Conservation (phyloP, 2,113 vertebrate species). For the Chascanopsetta lugubris region DNA sequence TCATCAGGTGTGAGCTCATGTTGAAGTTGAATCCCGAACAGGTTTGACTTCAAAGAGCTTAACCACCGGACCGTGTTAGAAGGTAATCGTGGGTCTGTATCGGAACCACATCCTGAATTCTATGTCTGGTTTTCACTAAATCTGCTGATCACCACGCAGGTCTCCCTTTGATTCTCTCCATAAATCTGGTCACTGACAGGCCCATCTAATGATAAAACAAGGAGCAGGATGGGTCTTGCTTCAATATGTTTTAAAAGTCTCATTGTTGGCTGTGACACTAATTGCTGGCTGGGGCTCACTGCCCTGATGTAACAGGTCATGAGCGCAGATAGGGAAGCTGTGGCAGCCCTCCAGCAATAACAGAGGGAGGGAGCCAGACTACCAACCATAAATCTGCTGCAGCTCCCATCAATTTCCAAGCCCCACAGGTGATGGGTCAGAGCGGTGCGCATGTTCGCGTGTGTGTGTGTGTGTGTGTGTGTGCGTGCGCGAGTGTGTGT, state of each 20-base stretch:
- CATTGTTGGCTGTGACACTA: conserved; percentile 73
- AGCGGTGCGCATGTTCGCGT: no score
- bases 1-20: no score
- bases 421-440: conserved; percentile 77
- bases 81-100: no score
- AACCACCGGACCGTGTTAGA: no score
- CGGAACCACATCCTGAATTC: background rate
- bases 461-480: conserved; percentile 38
- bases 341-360: conserved; percentile 81
- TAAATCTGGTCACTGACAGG: conserved; percentile 32
- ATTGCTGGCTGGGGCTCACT: conserved; percentile 64
- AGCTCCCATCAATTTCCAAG: conserved; percentile 79
- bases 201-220: conserved; percentile 56
- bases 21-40: no score
- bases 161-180: background rate
- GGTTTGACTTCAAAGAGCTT: no score
- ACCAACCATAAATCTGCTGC: conserved; percentile 80
- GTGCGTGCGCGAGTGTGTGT: conserved; percentile 22
- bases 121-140: background rate
- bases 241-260: conserved; percentile 62
- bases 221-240: conserved; percentile 61
- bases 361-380: conserved; percentile 68
- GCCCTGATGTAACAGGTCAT: conserved; percentile 80
- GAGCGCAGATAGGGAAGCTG: conserved; percentile 78
- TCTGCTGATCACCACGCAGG: background rate